Conservation (phyloP, 2,888 invertebrate species). For the Chelonus formosanus region DNA sequence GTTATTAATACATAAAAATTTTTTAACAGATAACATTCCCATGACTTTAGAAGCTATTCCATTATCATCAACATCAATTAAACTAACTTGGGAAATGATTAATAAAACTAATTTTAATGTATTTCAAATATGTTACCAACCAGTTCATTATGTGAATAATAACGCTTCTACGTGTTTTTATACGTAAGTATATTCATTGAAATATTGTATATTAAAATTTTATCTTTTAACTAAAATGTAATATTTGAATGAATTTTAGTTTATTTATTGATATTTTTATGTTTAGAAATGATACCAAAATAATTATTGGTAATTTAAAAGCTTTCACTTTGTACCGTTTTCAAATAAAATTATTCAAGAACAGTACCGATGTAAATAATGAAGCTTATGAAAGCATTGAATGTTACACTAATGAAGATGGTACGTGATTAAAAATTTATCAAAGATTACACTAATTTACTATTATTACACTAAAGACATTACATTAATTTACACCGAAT, state of each 20-base stretch:
- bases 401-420: constrained; percentile 73
- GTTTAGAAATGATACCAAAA: constrained; percentile 68
- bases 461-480: too few species aligned
- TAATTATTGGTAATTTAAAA: constrained; percentile 69
- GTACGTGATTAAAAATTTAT: constrained; percentile 42
- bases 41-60: constrained; percentile 67
- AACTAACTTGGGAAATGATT: constrained; percentile 67
- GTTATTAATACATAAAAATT: constrained; percentile 12
- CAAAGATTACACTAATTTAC: too few species aligned
- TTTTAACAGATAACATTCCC: constrained; percentile 55
- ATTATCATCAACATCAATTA: constrained; percentile 66
- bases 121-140: constrained; percentile 68
- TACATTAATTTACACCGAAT: constrained; percentile 14
- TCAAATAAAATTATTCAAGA: constrained; percentile 71
- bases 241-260: background rate
- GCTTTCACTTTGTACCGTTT: constrained; percentile 77
- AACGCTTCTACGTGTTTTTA: constrained; percentile 61
- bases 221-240: too few species aligned
- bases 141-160: constrained; percentile 57
- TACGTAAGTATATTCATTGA: constrained; percentile 49
- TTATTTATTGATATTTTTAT: constrained; percentile 25
- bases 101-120: constrained; percentile 55
- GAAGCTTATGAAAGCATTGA: constrained; percentile 72
- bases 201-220: too few species aligned
- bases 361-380: constrained; percentile 65